phyloP scores from a whole-genome alignment of 2,888 invertebrate species.

The Sipha maydis region DNA sequence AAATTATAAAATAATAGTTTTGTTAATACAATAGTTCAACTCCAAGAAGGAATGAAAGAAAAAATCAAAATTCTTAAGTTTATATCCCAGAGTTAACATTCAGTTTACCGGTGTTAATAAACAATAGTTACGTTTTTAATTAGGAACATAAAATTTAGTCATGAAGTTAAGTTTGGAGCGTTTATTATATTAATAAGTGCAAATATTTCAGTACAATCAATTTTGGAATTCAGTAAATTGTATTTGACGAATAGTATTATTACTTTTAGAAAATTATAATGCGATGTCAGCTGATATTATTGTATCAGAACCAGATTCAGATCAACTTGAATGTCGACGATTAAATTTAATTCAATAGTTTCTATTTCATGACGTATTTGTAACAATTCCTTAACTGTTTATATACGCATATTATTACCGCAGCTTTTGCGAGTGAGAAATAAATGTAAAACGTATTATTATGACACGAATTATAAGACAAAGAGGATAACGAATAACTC shows the following conservation, averaged over 20 bases:
- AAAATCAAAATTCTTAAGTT: too few relatives aligned
- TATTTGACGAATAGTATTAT: neutral
- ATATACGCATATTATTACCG: neutral
- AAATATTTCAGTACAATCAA: too few relatives aligned
- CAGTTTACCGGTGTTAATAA: too few relatives aligned
- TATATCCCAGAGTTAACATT: too few relatives aligned
- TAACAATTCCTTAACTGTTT: neutral
- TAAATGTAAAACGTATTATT: neutral
- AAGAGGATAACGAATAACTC: too few relatives aligned
- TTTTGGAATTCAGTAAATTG: neutral
- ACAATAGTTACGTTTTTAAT: too few relatives aligned
- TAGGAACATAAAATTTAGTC: too few relatives aligned
- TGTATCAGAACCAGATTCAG: neutral
- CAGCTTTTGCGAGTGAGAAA: neutral
- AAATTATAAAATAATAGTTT: too few relatives aligned
- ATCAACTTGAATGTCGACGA: neutral
- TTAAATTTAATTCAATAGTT: conserved; percentile 5
- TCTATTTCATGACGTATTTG: neutral
- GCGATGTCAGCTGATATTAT: neutral
- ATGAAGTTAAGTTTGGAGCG: too few relatives aligned
- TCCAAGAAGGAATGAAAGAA: too few relatives aligned
- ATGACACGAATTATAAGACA: too few relatives aligned
- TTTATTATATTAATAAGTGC: neutral
- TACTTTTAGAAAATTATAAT: conserved; percentile 1
- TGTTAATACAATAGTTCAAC: too few relatives aligned